Conservation (phyloP, 2,888 invertebrate species). For the Eretmocerus hayati region DNA sequence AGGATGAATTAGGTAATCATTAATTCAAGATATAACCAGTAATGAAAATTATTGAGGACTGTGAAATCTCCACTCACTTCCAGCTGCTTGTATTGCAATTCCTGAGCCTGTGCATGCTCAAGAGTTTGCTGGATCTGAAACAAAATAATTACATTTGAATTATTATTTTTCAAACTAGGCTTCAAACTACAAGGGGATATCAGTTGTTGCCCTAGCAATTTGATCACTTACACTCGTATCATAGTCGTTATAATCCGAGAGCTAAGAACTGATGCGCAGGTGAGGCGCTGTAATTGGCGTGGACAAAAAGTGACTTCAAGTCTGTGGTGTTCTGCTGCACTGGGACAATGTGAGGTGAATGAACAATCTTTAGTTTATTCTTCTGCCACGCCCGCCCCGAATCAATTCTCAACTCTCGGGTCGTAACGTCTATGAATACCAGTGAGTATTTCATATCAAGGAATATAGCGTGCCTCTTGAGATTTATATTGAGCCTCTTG, state of each 20-base stretch:
- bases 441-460: no score
- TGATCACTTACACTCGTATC: slow-evolving; percentile 52
- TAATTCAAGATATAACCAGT: no score
- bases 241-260: no score
- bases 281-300: no score
- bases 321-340: no score
- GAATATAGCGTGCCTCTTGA: slow-evolving; percentile 64
- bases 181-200: no score
- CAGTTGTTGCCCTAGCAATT: background rate
- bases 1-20: background rate
- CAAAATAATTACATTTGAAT: slow-evolving; percentile 11
- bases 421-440: slow-evolving; percentile 70
- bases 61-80: slow-evolving; percentile 51
- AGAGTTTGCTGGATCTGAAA: slow-evolving; percentile 56
- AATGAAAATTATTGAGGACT: background rate
- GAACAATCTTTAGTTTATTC: no score
- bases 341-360: no score
- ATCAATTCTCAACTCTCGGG: no score
- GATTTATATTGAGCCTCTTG: slow-evolving; percentile 71
- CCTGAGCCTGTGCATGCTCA: slow-evolving; percentile 72
- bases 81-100: slow-evolving; percentile 70
- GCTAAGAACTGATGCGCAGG: no score
- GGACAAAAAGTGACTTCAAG: no score
- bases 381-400: no score
- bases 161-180: background rate